phyloP scores from a whole-genome alignment of 2,113 vertebrate genomes.

The Penelope pileata region DNA sequence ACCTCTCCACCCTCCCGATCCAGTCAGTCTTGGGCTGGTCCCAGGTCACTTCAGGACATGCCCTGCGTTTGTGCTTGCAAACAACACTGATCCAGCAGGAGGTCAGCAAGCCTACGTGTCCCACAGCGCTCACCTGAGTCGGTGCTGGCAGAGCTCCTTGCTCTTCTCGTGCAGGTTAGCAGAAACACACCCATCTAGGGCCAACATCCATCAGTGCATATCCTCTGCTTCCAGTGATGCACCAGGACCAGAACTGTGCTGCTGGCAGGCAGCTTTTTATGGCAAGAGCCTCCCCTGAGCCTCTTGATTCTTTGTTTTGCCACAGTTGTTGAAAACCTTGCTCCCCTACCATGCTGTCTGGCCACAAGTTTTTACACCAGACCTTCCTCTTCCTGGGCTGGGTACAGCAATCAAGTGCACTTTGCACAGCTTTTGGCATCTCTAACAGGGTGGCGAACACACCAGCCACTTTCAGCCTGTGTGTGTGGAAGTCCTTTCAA shows the following conservation, averaged over 20 bases:
- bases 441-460: neutral
- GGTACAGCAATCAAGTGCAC: accelerated
- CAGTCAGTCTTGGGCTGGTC: neutral
- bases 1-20: neutral
- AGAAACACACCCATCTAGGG: neutral
- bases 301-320: neutral
- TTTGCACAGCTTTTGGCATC: neutral
- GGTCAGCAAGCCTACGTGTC: neutral
- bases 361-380: neutral
- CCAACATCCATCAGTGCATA: neutral
- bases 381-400: neutral
- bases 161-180: neutral
- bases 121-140: neutral
- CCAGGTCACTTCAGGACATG: neutral
- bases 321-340: neutral
- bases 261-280: neutral
- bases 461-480: neutral
- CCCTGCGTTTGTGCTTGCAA: neutral
- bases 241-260: neutral
- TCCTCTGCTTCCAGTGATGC: neutral
- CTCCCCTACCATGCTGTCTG: neutral
- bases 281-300: neutral
- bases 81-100: accelerated
- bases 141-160: neutral
- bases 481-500: neutral